Base-by-base conservation (phyloP, 2,797 vertebrate species). In the Macroramphosus scolopax region DNA sequence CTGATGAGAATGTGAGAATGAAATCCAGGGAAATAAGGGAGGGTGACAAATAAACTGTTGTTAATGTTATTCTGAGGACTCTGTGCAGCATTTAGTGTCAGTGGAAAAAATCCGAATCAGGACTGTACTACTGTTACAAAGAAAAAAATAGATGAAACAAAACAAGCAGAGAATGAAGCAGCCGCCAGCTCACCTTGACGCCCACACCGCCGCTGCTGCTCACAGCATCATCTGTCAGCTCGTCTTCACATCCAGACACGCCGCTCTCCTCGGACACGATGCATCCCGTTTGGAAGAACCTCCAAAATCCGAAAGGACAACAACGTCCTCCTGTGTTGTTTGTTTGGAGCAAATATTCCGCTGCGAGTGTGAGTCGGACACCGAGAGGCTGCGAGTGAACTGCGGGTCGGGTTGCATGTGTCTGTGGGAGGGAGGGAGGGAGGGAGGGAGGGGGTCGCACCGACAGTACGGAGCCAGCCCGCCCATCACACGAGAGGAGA, bases 361-460 rank as follows among this genome's bases (percentile, higher is more conserved):
- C 15, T 5, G 34, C 14, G 10, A 17, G n/a, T 13, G 22, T 4
- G 15, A 5, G n/a, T n/a, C n/a, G n/a, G n/a, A n/a, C n/a, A n/a
- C n/a, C n/a, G 10, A 22, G 22, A 29, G 20, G 45, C 47, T 13
- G 63, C 37, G 3, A 47, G 44, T 36, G 51, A 36, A 49, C 77
- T 75, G 70, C 62, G 56, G 70, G 61, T 77, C 62, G 69, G 40
- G 51, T 48, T 63, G 63, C 70, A 44, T 12, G 52, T 42, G 54
- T 35, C 41, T 6, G 72, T 32, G 58, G 77, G 69, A 52, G 73
- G 57, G 32, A 17, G 9, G 32, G 44, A 8, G 7, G 6, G 15
- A 22, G 2, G 15, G 37, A 11, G 37, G 2, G 18, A 17, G 17
- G n/a, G 29, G 70, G 59, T 58, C 14, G 47, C 20, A 51, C 9